Evolutionary conservation across 1,140 invertebrate genomes (phyloP), one percentile per base, ranked within the genome.

Genomic region (Temnothorax curvispinosus): DNA sequence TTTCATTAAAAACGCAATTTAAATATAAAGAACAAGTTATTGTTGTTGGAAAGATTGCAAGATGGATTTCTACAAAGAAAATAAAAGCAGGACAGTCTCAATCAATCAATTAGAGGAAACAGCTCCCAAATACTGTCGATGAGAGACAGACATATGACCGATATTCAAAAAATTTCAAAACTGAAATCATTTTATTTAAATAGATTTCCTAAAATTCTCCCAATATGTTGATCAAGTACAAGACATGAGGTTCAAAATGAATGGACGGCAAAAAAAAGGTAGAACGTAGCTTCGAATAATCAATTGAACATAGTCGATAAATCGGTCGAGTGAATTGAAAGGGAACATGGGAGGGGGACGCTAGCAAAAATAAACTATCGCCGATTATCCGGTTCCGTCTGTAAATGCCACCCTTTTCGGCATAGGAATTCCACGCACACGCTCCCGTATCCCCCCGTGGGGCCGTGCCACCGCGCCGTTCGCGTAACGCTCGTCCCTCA

Each of bases 231-330:
- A 54, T 44, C 47, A 64, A 82, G 52, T 72, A 35, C 18, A 67
- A 52, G 38, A 32, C 15, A 32, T 50, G 15, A 27, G 60, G 44
- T 13, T 82, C 18, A 38, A 85, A 44, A 47, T 56, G 21, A 47
- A 72, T 32, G 41, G 41, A 58, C 11, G 75, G 15, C 32, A 15
- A 81, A 87, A 2, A 27, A 56, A n/a, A 50, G 18, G 47, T 44
- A 38, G 47, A 74, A 60, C 5, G 64, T 21, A 87, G 75, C 72
- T 82, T 87, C 32, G 67, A 86, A 90, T 87, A 92, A 90, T 92
- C 86, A 85, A 90, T 90, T 82, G 88, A 81, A 84, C 56, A 44
- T 88, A 86, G 85, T 90, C 91, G 92, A 92, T 93, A 93, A 92
- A 92, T 93, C 90, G 92, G 88, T 78, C 81, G 89, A 67, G 27